Percentiles rank a stretch among this genome's conserved stretches.
Evolutionary conservation across 2,888 invertebrate species (phyloP).

Genomic region (Chaitophorus viminalis): DNA sequence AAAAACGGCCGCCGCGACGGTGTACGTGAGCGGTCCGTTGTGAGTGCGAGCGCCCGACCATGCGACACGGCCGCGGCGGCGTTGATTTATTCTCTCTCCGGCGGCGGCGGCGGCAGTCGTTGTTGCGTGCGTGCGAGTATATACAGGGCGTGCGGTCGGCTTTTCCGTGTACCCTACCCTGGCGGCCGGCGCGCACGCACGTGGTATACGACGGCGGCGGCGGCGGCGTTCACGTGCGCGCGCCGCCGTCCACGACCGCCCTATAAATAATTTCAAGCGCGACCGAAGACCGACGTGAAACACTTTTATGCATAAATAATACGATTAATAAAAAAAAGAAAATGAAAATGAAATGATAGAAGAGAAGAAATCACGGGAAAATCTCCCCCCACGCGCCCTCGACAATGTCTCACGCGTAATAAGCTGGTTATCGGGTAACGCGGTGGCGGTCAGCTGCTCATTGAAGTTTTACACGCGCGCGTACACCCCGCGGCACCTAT

Average conservation of each 20-base stretch:
- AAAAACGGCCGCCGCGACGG: too few relatives aligned
- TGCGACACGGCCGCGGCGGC: not conserved
- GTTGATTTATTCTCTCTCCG: not conserved
- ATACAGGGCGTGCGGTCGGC: slow-evolving; percentile 42
- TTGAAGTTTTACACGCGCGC: not conserved
- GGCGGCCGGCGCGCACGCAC: not conserved
- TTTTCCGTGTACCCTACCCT: not conserved
- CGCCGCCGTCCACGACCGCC: slow-evolving; percentile 20
- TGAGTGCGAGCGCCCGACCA: not conserved
- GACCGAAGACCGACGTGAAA: slow-evolving; percentile 20
- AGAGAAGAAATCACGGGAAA: not conserved
- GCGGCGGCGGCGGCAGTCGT: not conserved
- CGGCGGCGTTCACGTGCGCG: slow-evolving; percentile 8
- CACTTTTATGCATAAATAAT: slow-evolving; percentile 44
- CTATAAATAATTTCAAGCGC: slow-evolving; percentile 52
- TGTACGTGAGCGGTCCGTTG: too few relatives aligned
- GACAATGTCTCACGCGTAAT: not conserved
- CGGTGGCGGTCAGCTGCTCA: not conserved
- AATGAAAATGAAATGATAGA: not conserved
- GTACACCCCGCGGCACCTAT: not conserved
- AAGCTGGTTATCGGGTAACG: too few relatives aligned
- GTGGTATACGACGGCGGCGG: slow-evolving; percentile 15
- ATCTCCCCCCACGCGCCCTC: not conserved
- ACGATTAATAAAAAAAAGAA: slow-evolving; percentile 1
- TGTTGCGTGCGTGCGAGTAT: slow-evolving; percentile 2